A percentile compares a stretch with the other conserved stretches of the same genome.
Evolutionary conservation across 2,888 invertebrate genomes (phyloP).

Genomic region (Julus scanicus): DNA sequence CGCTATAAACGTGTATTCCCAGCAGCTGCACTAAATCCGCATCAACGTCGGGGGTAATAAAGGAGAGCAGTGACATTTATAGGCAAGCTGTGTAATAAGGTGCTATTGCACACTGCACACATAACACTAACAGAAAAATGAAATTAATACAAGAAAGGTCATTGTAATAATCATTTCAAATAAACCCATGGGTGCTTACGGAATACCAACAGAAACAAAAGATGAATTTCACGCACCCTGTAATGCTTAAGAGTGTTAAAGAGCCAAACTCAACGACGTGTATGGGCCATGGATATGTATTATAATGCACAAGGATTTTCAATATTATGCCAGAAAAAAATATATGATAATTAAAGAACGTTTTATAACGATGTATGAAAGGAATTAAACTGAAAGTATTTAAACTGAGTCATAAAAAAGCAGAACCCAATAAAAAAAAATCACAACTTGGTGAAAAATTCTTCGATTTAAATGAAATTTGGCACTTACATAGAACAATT

Average conservation of each 20-base stretch:
- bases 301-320: too few relatives aligned
- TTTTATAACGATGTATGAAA: too few relatives aligned
- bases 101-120: background rate
- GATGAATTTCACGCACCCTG: background rate
- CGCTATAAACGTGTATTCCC: constrained; percentile 33
- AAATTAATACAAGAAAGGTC: background rate
- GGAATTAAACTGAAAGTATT: too few relatives aligned
- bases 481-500: too few relatives aligned
- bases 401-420: too few relatives aligned
- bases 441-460: too few relatives aligned
- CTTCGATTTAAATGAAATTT: too few relatives aligned
- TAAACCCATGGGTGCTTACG: background rate
- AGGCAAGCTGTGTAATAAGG: background rate
- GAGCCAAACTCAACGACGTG: too few relatives aligned
- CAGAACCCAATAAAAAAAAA: too few relatives aligned
- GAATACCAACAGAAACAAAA: background rate
- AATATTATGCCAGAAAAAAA: too few relatives aligned
- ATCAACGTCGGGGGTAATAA: background rate
- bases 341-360: too few relatives aligned
- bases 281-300: too few relatives aligned
- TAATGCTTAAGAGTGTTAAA: background rate
- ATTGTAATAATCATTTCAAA: background rate
- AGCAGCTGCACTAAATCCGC: constrained; percentile 12
- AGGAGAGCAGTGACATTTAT: constrained; percentile 11
- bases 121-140: background rate